A percentile compares a stretch with the other conserved stretches of the same genome.
These are phyloP conservation scores for Styela clava DNA, from an alignment of 23 tunicate species.

Conservation along the genomic window DNA sequence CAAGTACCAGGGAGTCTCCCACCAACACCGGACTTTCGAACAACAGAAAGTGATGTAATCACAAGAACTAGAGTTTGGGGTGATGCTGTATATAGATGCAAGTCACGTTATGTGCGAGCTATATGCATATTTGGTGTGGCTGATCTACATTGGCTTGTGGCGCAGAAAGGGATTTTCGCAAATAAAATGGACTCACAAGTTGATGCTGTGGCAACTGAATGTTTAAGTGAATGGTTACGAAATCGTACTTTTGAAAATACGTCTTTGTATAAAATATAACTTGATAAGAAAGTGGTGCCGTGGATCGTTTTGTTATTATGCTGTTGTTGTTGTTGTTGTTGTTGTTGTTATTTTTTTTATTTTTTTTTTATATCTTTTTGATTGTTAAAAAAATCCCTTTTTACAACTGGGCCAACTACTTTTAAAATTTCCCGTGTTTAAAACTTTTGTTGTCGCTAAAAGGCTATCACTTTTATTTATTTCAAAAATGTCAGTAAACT, in stretches of 20 bases:
- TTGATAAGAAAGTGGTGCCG: too few relatives aligned
- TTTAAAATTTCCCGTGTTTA: too few relatives aligned
- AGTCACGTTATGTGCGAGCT: slow-evolving; percentile 53
- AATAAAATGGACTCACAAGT: slow-evolving; percentile 75
- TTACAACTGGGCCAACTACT: too few relatives aligned
- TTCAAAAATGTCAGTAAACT: too few relatives aligned
- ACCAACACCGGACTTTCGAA: slow-evolving; percentile 83
- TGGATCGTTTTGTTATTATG: too few relatives aligned
- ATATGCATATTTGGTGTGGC: slow-evolving; percentile 89
- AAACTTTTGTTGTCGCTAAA: too few relatives aligned
- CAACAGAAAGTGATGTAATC: slow-evolving; percentile 62
- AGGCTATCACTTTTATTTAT: too few relatives aligned
- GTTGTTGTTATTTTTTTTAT: too few relatives aligned
- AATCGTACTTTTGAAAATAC: slow-evolving; percentile 71
- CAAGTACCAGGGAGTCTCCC: slow-evolving; percentile 86
- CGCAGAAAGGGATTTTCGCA: slow-evolving; percentile 85
- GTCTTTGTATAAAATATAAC: too few relatives aligned
- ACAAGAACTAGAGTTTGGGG: slow-evolving; percentile 81
- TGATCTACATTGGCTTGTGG: slow-evolving; percentile 90
- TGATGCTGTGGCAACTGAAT: slow-evolving; percentile 66
- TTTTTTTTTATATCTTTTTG: too few relatives aligned
- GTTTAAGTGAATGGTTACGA: slow-evolving; percentile 60
- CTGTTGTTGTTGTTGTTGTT: too few relatives aligned
- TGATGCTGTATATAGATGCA: slow-evolving; percentile 68
- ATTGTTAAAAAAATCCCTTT: too few relatives aligned